Evolutionary conservation across 1,140 invertebrate genomes (phyloP), one percentile per base, ranked within the genome.

Genomic region (Drosophila nigrodunni): DNA sequence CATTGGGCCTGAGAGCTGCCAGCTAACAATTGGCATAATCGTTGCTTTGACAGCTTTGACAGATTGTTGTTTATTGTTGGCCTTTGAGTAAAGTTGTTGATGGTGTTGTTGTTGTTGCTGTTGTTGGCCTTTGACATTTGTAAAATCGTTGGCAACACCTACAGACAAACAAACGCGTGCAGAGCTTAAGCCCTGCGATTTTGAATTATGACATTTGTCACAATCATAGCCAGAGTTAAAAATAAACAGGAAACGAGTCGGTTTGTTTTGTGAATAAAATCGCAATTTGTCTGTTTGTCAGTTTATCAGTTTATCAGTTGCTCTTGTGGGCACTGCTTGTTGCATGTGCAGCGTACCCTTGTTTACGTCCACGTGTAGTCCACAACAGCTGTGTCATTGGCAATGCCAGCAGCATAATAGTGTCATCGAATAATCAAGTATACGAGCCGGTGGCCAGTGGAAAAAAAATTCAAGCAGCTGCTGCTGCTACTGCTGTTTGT

Each of bases 21-120:
- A 30, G 30, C 50, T 57, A 74, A 62, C 72, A 74, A 74, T 69
- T 62, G 72, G 72, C 72, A 74, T 74, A 74, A 74, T 74, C 72
- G 66, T 47, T 55, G 50, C 65, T 44, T 41, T 74, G 72, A 74
- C 71, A 87, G 76, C 79, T 80, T 88, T 87, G 83, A 88, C 82
- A 82, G 83, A 87, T 87, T 82, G 83, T 66, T 72, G 49, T 77
- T 74, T 71, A 69, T 69, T 69, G 57, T 72, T 59, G 35, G 25
- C 37, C 39, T 57, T 59, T 52, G 25, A 6, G 3, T 30, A 6
- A 30, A 30, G 37, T 49, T 67, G 21, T 21, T 21, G 39, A 43
- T 61, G 3, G 6, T 35, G 9, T 5, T 54, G 41, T 44, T 35
- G 9, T 37, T 49, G 18, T 25, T 49, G 8, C 54, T 41, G 21